These are phyloP conservation scores for Myotis findleyi DNA, from an alignment of 2,797 vertebrate species.

Conservation along the genomic window DNA sequence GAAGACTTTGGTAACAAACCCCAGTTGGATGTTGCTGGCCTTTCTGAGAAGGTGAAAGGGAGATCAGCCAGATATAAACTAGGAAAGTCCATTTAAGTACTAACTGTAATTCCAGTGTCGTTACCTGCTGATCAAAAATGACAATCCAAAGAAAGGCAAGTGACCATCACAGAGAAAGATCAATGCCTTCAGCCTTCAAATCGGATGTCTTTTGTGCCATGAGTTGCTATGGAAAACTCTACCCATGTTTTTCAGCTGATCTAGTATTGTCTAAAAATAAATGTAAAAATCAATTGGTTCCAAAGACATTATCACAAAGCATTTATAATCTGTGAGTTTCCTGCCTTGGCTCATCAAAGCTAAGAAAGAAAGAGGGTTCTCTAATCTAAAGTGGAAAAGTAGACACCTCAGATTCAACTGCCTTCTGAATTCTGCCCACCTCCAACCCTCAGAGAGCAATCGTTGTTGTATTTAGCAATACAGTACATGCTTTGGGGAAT, in stretches of 20 bases:
- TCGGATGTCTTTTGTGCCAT: conserved; percentile 71
- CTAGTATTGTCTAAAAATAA: conserved; percentile 56
- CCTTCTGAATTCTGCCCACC: not conserved
- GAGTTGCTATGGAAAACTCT: conserved; percentile 65
- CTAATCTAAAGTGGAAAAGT: not conserved
- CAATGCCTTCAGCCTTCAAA: conserved; percentile 79
- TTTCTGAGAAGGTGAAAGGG: conserved; percentile 54
- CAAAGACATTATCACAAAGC: conserved; percentile 57
- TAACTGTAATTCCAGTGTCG: conserved; percentile 23
- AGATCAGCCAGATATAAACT: conserved; percentile 44
- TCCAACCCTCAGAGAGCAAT: not conserved
- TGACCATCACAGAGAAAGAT: conserved; percentile 51
- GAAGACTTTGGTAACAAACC: conserved; percentile 48
- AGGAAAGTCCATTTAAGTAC: not conserved
- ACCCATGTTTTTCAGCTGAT: conserved; percentile 67
- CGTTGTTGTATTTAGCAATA: not conserved
- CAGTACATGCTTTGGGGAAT: not conserved
- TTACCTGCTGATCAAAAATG: conserved; percentile 59
- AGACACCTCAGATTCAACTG: not conserved
- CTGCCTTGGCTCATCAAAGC: conserved; percentile 29
- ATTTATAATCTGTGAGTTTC: conserved; percentile 43
- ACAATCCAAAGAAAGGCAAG: conserved; percentile 38
- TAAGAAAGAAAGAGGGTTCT: not conserved
- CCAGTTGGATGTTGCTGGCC: conserved; percentile 16
- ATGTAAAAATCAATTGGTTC: conserved; percentile 61